phyloP scores from a whole-genome alignment of 2,888 invertebrate species.

The Sthenelais limicola region DNA sequence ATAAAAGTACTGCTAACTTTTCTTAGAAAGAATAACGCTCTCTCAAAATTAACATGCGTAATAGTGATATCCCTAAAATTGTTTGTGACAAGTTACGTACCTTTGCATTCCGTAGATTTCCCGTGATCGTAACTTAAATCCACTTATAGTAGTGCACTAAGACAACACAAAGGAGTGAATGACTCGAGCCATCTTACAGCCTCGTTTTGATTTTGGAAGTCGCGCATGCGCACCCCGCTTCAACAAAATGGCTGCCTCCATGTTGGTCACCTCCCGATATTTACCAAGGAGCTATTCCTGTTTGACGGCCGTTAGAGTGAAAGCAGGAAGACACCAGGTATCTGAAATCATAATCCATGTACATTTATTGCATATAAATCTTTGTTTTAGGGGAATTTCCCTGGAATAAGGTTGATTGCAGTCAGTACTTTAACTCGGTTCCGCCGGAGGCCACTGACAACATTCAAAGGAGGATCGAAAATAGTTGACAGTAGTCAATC shows the following conservation, averaged over 20 bases:
- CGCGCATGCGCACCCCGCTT: constrained; percentile 43
- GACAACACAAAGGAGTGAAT: constrained; percentile 40
- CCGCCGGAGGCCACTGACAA: too few species aligned
- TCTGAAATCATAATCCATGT: background rate
- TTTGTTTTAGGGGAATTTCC: too few species aligned
- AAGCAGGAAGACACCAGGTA: constrained; percentile 33
- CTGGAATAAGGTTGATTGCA: too few species aligned
- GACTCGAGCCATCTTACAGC: constrained; percentile 8
- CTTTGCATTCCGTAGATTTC: background rate
- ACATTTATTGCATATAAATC: too few species aligned
- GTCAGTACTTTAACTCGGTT: too few species aligned
- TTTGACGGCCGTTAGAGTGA: constrained; percentile 3
- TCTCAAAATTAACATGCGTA: background rate
- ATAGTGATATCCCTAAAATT: background rate
- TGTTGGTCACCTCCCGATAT: constrained; percentile 42
- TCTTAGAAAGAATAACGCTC: background rate
- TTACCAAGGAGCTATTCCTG: constrained; percentile 38
- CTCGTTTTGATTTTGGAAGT: constrained; percentile 24
- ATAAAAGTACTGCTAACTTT: constrained; percentile 31
- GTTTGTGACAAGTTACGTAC: constrained; percentile 3
- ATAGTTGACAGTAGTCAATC: too few species aligned
- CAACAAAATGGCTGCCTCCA: constrained; percentile 45
- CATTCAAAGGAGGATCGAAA: too few species aligned
- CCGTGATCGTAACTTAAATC: too few species aligned
- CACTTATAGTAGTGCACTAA: too few species aligned